Evolutionary conservation across 2,113 vertebrate species (phyloP), one percentile per base, ranked within the genome.

Genomic region (Chunga burmeisteri): DNA sequence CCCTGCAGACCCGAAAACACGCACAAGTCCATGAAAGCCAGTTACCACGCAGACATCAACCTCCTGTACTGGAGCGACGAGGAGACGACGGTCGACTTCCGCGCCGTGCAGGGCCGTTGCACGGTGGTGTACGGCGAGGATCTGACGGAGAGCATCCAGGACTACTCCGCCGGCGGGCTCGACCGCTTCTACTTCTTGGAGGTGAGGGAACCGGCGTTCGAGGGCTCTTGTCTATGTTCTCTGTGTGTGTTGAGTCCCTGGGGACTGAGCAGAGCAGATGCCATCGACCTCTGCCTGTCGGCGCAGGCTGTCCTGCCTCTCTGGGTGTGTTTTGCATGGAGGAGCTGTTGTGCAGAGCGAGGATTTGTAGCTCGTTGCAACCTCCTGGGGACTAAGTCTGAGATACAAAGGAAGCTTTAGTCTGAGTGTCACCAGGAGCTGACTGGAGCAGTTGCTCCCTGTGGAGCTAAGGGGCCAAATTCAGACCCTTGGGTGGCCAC

Each of bases 121-220:
- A 98, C 98, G 0, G 98, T 99, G 30, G 98, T 99, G 85, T 99
- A 99, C 0, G 99, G 98, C 1, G 99, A 99, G 86, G 99, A 99
- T 88, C 97, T 99, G 50, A 96, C 98, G 0, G 97, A 99, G 88
- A 98, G 98, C 2, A 97, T 99, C 65, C 99, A 99, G 96, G 99
- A 99, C 1, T 99, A 99, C 44, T 99, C 99, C 0, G 97, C 93
- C 0, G 98, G 98, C 0, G 99, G 99, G 15, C 98, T 98, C 0
- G 99, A 99, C 90, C 98, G 99, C 53, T 99, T 99, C 98, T 99
- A 99, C 93, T 99, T 99, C 97, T 95, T 99, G 2, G 99, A 99
- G 99, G 99, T 99, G 81, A 47, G 32, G 44, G 22, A 16, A 32
- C 5, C 0, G 4, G 10, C 36, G 6, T 26, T 42, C 0, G 6